Evolutionary conservation across 2,888 invertebrate genomes (phyloP).

Genomic region (Pterostichus madidus): DNA sequence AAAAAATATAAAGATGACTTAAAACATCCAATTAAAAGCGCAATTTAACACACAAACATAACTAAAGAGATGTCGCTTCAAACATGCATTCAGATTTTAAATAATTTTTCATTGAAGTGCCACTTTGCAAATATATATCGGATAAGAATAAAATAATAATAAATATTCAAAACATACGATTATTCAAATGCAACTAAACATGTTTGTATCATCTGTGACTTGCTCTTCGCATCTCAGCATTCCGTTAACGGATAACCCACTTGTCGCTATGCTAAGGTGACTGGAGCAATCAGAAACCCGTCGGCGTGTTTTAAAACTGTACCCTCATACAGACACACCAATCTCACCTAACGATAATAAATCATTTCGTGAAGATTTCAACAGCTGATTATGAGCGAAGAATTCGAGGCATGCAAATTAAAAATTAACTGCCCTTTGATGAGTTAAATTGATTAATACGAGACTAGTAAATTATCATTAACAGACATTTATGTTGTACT

Average conservation of each 20-base stretch:
- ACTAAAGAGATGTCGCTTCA: no score
- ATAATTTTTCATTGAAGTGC: no score
- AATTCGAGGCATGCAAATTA: conserved; percentile 31
- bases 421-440: conserved; percentile 31
- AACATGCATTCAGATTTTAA: no score
- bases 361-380: conserved; percentile 34
- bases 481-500: conserved; percentile 10
- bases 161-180: conserved; percentile 23
- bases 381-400: conserved; percentile 8
- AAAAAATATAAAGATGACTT: no score
- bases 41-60: no score
- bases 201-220: conserved; percentile 25
- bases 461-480: conserved; percentile 34
- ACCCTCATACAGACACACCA: neutral
- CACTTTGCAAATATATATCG: no score
- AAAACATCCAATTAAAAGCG: no score
- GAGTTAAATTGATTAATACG: conserved; percentile 19
- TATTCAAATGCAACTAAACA: conserved; percentile 7
- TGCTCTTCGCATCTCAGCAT: conserved; percentile 38
- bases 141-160: conserved; percentile 28
- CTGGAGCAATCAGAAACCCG: conserved; percentile 34
- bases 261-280: conserved; percentile 50
- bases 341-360: neutral
- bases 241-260: conserved; percentile 63
- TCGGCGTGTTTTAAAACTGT: neutral